phyloP scores from a whole-genome alignment of 2,888 invertebrate species.

The Tinea semifulvella region DNA sequence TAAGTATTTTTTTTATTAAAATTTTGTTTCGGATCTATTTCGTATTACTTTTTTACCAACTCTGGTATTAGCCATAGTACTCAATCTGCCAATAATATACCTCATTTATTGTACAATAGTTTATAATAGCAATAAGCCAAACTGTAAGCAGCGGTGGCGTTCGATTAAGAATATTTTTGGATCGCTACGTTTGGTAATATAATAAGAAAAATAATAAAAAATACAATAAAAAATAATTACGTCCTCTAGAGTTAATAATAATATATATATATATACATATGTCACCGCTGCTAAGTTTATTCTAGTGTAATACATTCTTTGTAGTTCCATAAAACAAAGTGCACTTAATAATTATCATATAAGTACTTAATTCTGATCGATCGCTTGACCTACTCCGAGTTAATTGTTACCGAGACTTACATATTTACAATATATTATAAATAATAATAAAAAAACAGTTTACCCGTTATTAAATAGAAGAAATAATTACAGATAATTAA shows the following conservation, averaged over 20 bases:
- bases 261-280: no score
- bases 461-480: slow-evolving; percentile 12
- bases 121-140: slow-evolving; percentile 9
- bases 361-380: slow-evolving; percentile 3
- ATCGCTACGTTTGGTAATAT: background rate
- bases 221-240: background rate
- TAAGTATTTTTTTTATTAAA: background rate
- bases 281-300: slow-evolving; percentile 3
- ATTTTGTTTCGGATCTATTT: no score
- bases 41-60: background rate
- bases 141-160: slow-evolving; percentile 1
- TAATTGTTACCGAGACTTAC: slow-evolving; percentile 3
- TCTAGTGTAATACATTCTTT: background rate
- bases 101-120: background rate
- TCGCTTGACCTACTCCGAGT: slow-evolving; percentile 11
- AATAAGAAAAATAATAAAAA: background rate
- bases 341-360: slow-evolving; percentile 46
- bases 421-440: slow-evolving; percentile 12
- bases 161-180: slow-evolving; percentile 3
- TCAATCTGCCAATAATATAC: slow-evolving; percentile 4
- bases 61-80: background rate
- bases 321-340: slow-evolving; percentile 64
- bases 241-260: background rate
- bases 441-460: background rate
- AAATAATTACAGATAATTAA: slow-evolving; percentile 7